A percentile compares a stretch with the other conserved stretches of the same genome.
These are phyloP conservation scores for Melangyna quadrimaculata DNA, from an alignment of 2,888 invertebrate genomes.

Conservation along the genomic window DNA sequence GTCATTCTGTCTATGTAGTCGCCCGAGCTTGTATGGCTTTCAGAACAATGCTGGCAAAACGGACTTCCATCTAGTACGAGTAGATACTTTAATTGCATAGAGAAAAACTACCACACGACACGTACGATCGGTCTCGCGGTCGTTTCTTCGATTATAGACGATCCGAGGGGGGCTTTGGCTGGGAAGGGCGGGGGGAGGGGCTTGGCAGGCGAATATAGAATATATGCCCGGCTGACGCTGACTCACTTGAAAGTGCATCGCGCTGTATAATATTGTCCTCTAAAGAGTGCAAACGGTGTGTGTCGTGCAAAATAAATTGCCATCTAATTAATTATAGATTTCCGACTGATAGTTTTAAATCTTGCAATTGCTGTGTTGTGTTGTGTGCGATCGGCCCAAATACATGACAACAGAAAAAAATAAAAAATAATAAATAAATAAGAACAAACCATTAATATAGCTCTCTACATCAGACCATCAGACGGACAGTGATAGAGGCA, in stretches of 20 bases:
- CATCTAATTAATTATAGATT: conserved; percentile 67
- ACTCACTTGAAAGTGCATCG: conserved; percentile 46
- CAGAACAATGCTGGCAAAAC: conserved; percentile 43
- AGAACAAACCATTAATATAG: conserved; percentile 27
- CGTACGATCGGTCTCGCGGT: conserved; percentile 25
- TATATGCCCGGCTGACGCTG: conserved; percentile 40
- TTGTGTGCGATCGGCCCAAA: conserved; percentile 26
- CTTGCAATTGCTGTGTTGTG: conserved; percentile 42
- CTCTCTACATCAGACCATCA: background rate
- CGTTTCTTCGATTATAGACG: conserved; percentile 10
- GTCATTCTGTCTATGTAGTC: conserved; percentile 69
- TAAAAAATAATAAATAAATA: conserved; percentile 12
- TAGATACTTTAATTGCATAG: conserved; percentile 60
- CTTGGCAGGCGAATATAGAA: too few relatives aligned
- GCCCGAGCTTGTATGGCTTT: conserved; percentile 38
- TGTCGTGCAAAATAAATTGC: conserved; percentile 58
- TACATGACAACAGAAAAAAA: background rate
- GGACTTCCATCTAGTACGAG: conserved; percentile 26
- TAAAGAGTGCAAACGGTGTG: conserved; percentile 50
- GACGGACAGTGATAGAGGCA: conserved; percentile 1
- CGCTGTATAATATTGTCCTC: conserved; percentile 43
- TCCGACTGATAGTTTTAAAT: conserved; percentile 65
- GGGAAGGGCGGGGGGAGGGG: too few relatives aligned
- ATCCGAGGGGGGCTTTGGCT: background rate
- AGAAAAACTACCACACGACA: conserved; percentile 42